Evolutionary conservation across 2,888 invertebrate species (phyloP).

Genomic region (Argyresthia albistria): DNA sequence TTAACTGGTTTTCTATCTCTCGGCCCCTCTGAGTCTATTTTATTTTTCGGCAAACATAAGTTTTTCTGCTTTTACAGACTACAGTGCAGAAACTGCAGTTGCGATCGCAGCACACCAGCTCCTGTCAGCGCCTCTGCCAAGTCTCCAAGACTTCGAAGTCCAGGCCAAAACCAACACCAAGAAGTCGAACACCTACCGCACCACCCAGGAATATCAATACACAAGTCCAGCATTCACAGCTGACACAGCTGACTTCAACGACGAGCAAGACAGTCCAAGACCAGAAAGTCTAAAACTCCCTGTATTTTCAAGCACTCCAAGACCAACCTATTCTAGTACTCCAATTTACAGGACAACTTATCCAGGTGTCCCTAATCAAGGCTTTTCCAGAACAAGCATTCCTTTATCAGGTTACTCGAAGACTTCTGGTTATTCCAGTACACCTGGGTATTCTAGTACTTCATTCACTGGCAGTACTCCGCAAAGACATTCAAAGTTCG

Average conservation of each 20-base stretch:
- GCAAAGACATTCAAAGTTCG: neutral
- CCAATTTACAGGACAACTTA: neutral
- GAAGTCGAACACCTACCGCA: constrained; percentile 17
- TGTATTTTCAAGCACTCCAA: neutral
- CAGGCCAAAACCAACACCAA: constrained; percentile 24
- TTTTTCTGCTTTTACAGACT: constrained; percentile 25
- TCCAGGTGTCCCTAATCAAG: neutral
- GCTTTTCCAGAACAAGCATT: neutral
- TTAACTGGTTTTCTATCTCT: too few relatives aligned
- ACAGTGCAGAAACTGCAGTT: constrained; percentile 53
- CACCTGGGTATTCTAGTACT: constrained; percentile 4
- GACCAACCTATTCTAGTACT: neutral
- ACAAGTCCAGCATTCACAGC: constrained; percentile 35
- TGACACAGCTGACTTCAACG: constrained; percentile 22
- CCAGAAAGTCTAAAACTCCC: neutral
- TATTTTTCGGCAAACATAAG: too few relatives aligned
- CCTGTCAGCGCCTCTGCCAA: constrained; percentile 54
- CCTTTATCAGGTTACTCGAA: constrained; percentile 1
- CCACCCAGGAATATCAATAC: constrained; percentile 42
- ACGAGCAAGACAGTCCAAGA: constrained; percentile 4
- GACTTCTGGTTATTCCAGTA: neutral
- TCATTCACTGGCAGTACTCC: neutral
- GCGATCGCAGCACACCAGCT: constrained; percentile 63
- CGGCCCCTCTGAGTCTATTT: too few relatives aligned
- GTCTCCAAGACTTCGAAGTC: constrained; percentile 39